phyloP scores from a whole-genome alignment of 1,140 invertebrate species.

The Anadara kagoshimensis region DNA sequence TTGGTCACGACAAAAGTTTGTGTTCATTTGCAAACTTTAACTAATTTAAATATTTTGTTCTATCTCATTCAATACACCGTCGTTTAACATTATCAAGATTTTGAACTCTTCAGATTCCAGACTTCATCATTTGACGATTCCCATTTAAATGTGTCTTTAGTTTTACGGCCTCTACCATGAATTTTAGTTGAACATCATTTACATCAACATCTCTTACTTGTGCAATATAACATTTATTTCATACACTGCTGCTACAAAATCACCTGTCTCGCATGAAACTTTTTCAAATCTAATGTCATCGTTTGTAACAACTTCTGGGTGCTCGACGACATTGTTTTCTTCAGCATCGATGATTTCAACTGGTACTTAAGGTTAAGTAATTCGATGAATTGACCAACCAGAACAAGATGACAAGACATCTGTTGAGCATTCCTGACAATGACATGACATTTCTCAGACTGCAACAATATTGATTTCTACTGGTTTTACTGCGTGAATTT shows the following conservation, averaged over 20 bases:
- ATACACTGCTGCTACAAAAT: not conserved
- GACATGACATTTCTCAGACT: not conserved
- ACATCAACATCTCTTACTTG: not conserved
- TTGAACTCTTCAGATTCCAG: too few species aligned
- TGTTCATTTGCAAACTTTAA: too few species aligned
- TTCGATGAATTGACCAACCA: not conserved
- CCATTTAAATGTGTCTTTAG: too few species aligned
- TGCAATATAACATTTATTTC: conserved; percentile 4
- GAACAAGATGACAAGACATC: not conserved
- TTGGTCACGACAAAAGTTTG: too few species aligned
- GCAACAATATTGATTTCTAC: not conserved
- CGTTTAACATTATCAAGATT: too few species aligned
- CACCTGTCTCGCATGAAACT: too few species aligned
- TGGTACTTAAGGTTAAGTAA: not conserved
- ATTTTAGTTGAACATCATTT: too few species aligned
- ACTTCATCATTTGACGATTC: too few species aligned
- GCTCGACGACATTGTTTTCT: not conserved
- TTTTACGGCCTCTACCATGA: too few species aligned
- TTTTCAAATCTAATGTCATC: not conserved
- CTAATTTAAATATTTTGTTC: too few species aligned
- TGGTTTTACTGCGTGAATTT: not conserved
- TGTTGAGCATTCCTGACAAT: not conserved
- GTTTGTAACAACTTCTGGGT: not conserved
- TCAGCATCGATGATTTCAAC: not conserved
- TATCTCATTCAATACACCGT: too few species aligned